These are phyloP conservation scores for Dysmachus trigonus DNA, from an alignment of 2,888 invertebrate species.

Conservation along the genomic window DNA sequence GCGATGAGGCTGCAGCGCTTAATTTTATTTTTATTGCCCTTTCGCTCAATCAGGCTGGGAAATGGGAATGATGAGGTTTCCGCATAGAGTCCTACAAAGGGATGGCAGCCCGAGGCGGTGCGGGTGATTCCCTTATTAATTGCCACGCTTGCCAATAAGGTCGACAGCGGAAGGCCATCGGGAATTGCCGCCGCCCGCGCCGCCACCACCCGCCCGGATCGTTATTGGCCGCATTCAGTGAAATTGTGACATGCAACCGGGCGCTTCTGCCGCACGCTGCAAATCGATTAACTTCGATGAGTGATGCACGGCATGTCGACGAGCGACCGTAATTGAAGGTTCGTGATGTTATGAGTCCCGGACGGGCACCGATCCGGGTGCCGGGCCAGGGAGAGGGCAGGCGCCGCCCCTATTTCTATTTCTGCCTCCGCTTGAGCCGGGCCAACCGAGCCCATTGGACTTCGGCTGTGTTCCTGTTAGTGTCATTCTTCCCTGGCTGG, in stretches of 20 bases:
- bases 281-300: conserved; percentile 39
- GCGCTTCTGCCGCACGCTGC: conserved; percentile 17
- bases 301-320: not conserved
- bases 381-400: not conserved
- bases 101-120: no score
- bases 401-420: not conserved
- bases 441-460: not conserved
- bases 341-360: not conserved
- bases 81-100: not conserved
- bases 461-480: not conserved
- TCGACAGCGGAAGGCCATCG: not conserved
- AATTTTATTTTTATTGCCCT: not conserved
- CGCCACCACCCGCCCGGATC: not conserved
- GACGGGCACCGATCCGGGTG: not conserved
- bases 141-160: not conserved
- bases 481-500: not conserved
- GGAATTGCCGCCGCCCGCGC: not conserved
- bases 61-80: not conserved
- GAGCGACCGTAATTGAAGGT: not conserved
- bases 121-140: not conserved
- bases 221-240: not conserved
- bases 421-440: not conserved
- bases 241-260: conserved; percentile 40
- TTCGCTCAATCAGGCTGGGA: not conserved
- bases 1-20: not conserved